Conservation (phyloP, 2,888 invertebrate species). For the Scrobipalpa costella region DNA sequence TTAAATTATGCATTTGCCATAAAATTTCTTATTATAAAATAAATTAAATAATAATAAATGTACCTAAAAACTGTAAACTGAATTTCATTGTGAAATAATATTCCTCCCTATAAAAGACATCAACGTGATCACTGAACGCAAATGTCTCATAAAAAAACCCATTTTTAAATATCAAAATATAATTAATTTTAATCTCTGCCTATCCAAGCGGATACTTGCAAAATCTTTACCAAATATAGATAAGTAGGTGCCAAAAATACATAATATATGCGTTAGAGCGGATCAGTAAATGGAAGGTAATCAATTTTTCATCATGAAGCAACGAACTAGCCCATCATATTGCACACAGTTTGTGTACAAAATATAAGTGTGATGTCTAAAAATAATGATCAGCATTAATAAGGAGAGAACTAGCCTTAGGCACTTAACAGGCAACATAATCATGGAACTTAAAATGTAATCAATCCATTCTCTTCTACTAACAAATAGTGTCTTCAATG, state of each 20-base stretch:
- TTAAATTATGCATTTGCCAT: too few relatives aligned
- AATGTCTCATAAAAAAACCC: background rate
- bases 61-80: too few relatives aligned
- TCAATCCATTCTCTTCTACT: conserved; percentile 77
- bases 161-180: background rate
- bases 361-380: conserved; percentile 55
- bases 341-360: conserved; percentile 35
- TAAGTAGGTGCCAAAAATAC: background rate
- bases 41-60: too few relatives aligned
- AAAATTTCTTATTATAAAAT: too few relatives aligned
- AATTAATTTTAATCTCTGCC: background rate
- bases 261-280: conserved; percentile 27
- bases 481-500: conserved; percentile 74
- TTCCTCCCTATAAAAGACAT: background rate
- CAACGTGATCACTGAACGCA: background rate
- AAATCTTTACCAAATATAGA: background rate
- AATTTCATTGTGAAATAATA: too few relatives aligned
- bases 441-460: conserved; percentile 78
- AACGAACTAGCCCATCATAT: conserved; percentile 27
- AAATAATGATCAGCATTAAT: conserved; percentile 66
- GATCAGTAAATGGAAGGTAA: conserved; percentile 9
- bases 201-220: background rate
- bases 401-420: conserved; percentile 61
- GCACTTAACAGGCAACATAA: conserved; percentile 64
- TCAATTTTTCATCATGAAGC: conserved; percentile 25